Percentiles rank a stretch among this genome's conserved stretches.
Evolutionary conservation across 1,140 invertebrate species (phyloP).

Genomic region (Megathymus violae): DNA sequence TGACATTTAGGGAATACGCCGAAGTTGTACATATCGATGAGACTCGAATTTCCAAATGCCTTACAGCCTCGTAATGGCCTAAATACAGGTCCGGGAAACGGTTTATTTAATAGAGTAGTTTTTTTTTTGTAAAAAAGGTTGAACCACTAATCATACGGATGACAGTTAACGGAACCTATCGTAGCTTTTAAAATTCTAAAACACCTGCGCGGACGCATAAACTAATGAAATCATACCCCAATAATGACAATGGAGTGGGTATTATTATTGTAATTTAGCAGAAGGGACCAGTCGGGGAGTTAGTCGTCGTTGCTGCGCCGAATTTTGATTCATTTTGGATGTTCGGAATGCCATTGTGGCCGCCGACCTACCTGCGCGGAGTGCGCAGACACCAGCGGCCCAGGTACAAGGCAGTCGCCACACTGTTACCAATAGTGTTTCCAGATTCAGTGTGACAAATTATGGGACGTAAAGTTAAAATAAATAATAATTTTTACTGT

Average conservation of each 20-base stretch:
- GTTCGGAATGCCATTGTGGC: constrained; percentile 76
- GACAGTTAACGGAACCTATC: constrained; percentile 48
- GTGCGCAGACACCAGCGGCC: constrained; percentile 50
- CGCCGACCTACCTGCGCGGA: constrained; percentile 62
- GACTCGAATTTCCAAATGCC: neutral
- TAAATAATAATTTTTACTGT: too few species aligned
- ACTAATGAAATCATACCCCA: constrained; percentile 70
- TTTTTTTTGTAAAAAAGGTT: constrained; percentile 31
- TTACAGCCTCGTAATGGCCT: constrained; percentile 16
- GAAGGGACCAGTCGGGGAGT: constrained; percentile 44
- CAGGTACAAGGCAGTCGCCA: constrained; percentile 29
- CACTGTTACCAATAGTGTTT: too few species aligned
- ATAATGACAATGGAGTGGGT: constrained; percentile 60
- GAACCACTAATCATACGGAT: constrained; percentile 48
- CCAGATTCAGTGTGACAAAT: too few species aligned
- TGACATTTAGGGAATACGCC: constrained; percentile 66
- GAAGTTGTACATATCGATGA: constrained; percentile 53
- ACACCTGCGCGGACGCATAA: constrained; percentile 54
- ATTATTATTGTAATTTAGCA: constrained; percentile 74
- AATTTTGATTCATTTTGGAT: constrained; percentile 79
- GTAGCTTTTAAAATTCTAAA: constrained; percentile 22
- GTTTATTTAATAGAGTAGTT: constrained; percentile 18
- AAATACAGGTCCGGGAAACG: constrained; percentile 4
- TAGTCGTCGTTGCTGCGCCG: constrained; percentile 48
- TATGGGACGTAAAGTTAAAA: too few species aligned